Base-by-base conservation (phyloP, 2,797 vertebrate species). In the Molossus alvarezi region DNA sequence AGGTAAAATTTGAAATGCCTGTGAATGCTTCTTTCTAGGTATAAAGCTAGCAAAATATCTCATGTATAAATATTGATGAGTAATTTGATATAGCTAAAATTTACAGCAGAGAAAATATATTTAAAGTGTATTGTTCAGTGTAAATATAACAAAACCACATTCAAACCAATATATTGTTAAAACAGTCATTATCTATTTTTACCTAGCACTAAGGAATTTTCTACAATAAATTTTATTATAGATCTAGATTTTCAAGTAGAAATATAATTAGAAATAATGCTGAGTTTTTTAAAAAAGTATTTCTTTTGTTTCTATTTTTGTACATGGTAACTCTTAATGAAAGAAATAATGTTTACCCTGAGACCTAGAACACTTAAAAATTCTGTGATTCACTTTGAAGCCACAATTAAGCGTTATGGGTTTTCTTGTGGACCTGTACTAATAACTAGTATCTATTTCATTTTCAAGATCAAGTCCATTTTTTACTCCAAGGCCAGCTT, bases 211-310 rank as follows among this genome's bases (percentile, higher is more conserved):
- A 33, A 17, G 41, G 25, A 69, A 67, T 73, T 93, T 94, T 41
- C 25, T 60, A 79, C 15, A 73, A 79, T 33, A 69, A 80, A 71
- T 88, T 65, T 77, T 88, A 93, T 51, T 71, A 64, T 1, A 93
- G 48, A 72, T 53, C 55, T 71, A 76, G 45, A 92, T 72, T 88
- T 88, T 15, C 69, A 95, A 96, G 83, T 4, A 91, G 29, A 85
- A 86, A 88, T 51, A 88, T 15, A 91, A 25, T 88, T 48, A 88
- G 8, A 25, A 96, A 92, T 29, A 29, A 76, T 72, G 41, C 8
- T 14, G 25, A 73, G 4, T 64, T 96, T 83, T 45, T 9, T 6
- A 45, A 77, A 75, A 75, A 91, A 64, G 3, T 17, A 73, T 15
- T 80, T 82, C 33, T 58, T 95, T 88, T 83, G 48, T 89, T 89